Base-by-base conservation (phyloP, 1,140 invertebrate genomes). In the Drosophila hydei region DNA sequence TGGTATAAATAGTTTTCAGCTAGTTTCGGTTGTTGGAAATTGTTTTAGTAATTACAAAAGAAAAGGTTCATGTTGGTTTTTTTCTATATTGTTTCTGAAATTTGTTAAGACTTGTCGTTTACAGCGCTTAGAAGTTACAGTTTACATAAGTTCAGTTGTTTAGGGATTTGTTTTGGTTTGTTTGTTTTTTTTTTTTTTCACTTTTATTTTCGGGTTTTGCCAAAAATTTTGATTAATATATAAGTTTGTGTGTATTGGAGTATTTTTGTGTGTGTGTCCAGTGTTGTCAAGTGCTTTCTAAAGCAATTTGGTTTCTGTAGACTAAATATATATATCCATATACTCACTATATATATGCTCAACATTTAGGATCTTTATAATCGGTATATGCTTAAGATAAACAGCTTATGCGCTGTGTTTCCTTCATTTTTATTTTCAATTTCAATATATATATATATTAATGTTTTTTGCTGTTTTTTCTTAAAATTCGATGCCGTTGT, bases 101-200 rank as follows among this genome's bases (percentile, higher is more conserved):
- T 68, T 55, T 73, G 71, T 16, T 14, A 73, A 76, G 80, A 67
- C 68, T 75, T 75, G 54, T 75, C 68, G 68, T 48, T 75, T 75
- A 75, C 72, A 71, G 56, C 58, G 72, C 80, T 83, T 83, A 79
- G 67, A 78, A 78, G 38, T 83, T 84, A 84, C 72, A 83, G 79
- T 83, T 84, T 61, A 75, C 63, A 71, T 81, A 79, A 75, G 72
- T 75, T 83, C 58, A 79, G 77, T 79, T 75, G 60, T 56, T 47
- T 27, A 48, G n/a, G 21, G 45, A 23, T 27, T 45, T 55, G 12
- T 63, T 43, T n/a, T 9, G 30, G n/a, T n/a, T n/a, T n/a, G n/a
- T n/a, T 30, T 6, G 0, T 1, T 30, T 47, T 52, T 58, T 42
- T 63, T 58, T 61, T 61, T 30, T 30, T 52, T 62, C 1, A 21